phyloP scores from a whole-genome alignment of 2,113 vertebrate genomes.

The Murina feae region DNA sequence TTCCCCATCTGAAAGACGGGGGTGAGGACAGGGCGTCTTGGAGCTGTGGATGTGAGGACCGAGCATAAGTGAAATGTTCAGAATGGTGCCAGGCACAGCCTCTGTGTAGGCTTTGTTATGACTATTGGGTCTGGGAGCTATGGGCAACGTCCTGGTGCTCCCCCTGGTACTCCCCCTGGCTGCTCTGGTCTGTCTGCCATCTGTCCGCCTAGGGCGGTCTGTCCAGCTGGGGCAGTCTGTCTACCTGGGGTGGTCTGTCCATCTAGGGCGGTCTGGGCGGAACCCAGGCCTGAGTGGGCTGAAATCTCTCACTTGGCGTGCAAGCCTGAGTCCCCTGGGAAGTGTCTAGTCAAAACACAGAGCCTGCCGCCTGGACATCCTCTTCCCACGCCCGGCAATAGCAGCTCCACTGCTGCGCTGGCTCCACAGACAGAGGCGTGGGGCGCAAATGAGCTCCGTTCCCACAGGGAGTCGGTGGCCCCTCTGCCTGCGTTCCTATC shows the following conservation, averaged over 20 bases:
- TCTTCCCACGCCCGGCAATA: background rate
- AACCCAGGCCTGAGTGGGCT: background rate
- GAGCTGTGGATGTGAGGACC: background rate
- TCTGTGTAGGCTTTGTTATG: background rate
- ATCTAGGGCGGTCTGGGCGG: background rate
- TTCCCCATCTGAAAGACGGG: background rate
- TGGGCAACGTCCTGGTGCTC: background rate
- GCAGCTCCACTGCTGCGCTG: background rate
- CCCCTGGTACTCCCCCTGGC: background rate
- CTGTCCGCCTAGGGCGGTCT: background rate
- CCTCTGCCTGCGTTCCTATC: background rate
- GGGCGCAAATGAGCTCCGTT: background rate
- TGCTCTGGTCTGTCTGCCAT: no score
- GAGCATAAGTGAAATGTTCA: background rate
- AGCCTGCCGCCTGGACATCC: background rate
- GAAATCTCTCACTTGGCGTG: slow-evolving; percentile 10
- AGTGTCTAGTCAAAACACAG: slow-evolving; percentile 39
- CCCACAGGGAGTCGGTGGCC: background rate
- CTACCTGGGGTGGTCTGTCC: no score
- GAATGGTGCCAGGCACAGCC: background rate
- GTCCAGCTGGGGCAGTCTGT: background rate
- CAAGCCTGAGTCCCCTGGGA: background rate
- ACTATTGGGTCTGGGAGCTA: background rate
- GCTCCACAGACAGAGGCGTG: background rate
- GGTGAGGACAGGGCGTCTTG: background rate